These are phyloP conservation scores for Dipus sagitta DNA, from an alignment of 2,797 vertebrate genomes.

Conservation along the genomic window DNA sequence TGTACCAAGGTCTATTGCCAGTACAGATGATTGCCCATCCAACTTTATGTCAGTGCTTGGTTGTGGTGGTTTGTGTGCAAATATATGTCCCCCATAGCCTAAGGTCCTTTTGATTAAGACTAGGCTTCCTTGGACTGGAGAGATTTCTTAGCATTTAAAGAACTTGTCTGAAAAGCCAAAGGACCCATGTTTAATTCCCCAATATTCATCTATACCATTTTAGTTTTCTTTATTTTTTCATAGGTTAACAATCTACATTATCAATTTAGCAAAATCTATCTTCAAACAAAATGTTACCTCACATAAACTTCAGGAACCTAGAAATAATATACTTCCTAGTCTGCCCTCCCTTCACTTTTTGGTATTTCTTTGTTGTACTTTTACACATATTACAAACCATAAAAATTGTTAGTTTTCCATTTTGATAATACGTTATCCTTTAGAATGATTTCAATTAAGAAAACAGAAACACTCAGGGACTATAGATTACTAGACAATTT, in stretches of 20 bases:
- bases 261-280: background rate
- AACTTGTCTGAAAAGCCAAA: too few species aligned
- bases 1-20: too few species aligned
- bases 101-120: too few species aligned
- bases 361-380: background rate
- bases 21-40: too few species aligned
- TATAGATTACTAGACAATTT: too few species aligned
- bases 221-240: background rate
- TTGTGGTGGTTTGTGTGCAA: too few species aligned
- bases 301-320: background rate
- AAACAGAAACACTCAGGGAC: too few species aligned
- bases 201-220: background rate
- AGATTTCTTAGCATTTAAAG: too few species aligned
- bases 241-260: background rate
- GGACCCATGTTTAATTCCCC: too few species aligned
- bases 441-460: background rate
- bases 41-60: too few species aligned
- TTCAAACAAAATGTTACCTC: background rate
- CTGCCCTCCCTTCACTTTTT: background rate
- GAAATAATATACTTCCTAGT: background rate
- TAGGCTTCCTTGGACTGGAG: too few species aligned
- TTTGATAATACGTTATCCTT: background rate
- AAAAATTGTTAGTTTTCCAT: background rate
- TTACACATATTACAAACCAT: background rate
- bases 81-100: too few species aligned